A percentile compares a stretch with the other conserved stretches of the same genome.
These are phyloP conservation scores for Rhynchomys soricoides DNA, from an alignment of 2,113 vertebrate species.

Conservation along the genomic window DNA sequence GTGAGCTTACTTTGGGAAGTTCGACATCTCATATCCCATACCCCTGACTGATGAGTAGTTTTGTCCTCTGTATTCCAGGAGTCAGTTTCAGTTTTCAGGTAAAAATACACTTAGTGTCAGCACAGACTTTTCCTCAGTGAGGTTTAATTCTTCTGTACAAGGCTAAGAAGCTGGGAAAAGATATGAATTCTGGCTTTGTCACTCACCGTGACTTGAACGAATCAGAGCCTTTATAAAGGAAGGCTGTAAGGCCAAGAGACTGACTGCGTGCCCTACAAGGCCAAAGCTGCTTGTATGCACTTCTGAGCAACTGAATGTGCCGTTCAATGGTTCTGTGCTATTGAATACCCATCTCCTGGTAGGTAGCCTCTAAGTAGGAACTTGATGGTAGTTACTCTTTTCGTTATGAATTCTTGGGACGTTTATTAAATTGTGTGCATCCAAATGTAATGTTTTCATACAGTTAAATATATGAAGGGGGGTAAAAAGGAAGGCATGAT, in stretches of 20 bases:
- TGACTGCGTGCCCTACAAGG: background rate
- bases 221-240: background rate
- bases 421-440: background rate
- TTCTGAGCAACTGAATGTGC: background rate
- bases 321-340: background rate
- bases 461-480: background rate
- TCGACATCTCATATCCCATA: background rate
- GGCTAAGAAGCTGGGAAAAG: background rate
- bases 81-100: slow-evolving; percentile 40
- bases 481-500: slow-evolving; percentile 7
- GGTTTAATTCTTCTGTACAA: slow-evolving; percentile 29
- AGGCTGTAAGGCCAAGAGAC: background rate
- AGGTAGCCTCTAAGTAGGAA: background rate
- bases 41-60: background rate
- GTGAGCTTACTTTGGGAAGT: slow-evolving; percentile 16
- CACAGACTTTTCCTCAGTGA: background rate
- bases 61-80: background rate
- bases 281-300: background rate
- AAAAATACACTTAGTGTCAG: slow-evolving; percentile 34
- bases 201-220: background rate
- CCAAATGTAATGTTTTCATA: background rate
- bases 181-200: slow-evolving; percentile 11
- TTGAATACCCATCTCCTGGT: background rate
- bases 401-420: background rate
- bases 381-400: background rate